phyloP scores from a whole-genome alignment of 2,888 invertebrate genomes.

The Euspilapteryx auroguttella region DNA sequence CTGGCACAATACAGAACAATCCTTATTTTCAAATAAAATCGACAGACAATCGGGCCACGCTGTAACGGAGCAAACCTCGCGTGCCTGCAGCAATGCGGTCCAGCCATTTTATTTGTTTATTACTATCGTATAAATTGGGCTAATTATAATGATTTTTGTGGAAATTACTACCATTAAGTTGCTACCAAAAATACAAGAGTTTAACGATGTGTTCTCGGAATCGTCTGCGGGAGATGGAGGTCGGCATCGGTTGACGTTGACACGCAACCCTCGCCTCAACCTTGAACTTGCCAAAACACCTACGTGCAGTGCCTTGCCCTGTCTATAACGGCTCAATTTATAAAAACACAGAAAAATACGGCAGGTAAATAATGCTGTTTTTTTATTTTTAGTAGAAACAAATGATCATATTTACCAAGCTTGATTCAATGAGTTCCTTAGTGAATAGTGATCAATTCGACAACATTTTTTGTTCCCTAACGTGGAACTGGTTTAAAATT shows the following conservation, averaged over 20 bases:
- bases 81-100: conserved; percentile 23
- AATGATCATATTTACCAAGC: no score
- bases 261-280: conserved; percentile 11
- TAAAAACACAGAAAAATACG: no score
- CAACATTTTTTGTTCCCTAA: conserved; percentile 33
- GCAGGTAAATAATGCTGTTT: no score
- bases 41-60: conserved; percentile 1
- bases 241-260: no score
- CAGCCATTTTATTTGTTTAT: conserved; percentile 57
- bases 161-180: conserved; percentile 58
- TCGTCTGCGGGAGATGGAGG: conserved; percentile 27
- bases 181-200: conserved; percentile 61
- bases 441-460: no score
- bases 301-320: no score
- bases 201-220: conserved; percentile 59
- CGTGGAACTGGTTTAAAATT: conserved; percentile 51
- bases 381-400: no score
- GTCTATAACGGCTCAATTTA: no score
- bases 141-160: conserved; percentile 59
- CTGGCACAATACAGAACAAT: no score
- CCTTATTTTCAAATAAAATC: not conserved
- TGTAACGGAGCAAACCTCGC: conserved; percentile 10
- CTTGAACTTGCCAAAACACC: conserved; percentile 4
- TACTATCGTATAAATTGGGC: conserved; percentile 52
- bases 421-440: no score